Conservation (phyloP, 2,113 vertebrate species). For the Dicaeum eximium region DNA sequence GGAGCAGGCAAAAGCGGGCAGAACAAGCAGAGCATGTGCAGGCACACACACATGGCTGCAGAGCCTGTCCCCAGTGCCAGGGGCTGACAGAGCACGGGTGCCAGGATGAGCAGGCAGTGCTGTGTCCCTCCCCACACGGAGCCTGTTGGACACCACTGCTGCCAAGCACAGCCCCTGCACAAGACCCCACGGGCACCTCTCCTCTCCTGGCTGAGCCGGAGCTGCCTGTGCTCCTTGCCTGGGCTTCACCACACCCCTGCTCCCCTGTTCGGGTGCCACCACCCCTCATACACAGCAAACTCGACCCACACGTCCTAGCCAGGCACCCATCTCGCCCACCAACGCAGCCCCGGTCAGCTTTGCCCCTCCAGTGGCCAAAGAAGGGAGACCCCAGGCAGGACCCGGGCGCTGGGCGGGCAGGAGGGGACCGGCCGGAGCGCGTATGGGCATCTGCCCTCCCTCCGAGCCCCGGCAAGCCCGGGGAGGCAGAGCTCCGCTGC, state of each 20-base stretch:
- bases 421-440: rapidly evolving
- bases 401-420: rapidly evolving
- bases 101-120: not conserved
- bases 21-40: not conserved
- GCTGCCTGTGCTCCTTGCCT: not conserved
- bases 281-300: not conserved
- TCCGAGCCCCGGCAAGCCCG: not conserved
- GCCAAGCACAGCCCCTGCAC: not conserved
- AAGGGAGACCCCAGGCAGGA: rapidly evolving
- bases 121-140: not conserved
- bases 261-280: not conserved
- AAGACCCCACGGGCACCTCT: not conserved
- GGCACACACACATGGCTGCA: not conserved
- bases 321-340: rapidly evolving
- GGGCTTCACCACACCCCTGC: not conserved
- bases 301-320: rapidly evolving
- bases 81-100: not conserved
- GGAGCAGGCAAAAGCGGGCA: not conserved
- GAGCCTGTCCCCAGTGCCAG: rapidly evolving
- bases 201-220: not conserved
- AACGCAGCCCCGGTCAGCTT: not conserved
- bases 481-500: not conserved
- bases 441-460: not conserved
- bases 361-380: not conserved
- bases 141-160: not conserved